A percentile compares a stretch with the other conserved stretches of the same genome.
Conservation (phyloP, 2,888 invertebrate species). For the Operophtera brumata region DNA sequence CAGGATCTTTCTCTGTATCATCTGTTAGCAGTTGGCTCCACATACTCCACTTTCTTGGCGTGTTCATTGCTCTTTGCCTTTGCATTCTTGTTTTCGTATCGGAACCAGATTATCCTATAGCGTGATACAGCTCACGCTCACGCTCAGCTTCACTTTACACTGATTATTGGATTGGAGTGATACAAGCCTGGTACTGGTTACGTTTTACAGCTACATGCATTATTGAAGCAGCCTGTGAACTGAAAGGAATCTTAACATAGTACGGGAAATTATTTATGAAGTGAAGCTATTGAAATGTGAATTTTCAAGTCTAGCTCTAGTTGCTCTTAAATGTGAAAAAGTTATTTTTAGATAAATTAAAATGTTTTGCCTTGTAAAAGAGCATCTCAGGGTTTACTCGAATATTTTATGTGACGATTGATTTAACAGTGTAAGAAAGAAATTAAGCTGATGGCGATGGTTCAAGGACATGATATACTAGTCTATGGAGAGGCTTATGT, state of each 20-base stretch:
- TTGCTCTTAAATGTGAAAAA: neutral
- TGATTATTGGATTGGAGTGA: neutral
- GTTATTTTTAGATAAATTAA: neutral
- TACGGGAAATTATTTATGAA: conserved; percentile 51
- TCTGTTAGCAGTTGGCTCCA: too few relatives aligned
- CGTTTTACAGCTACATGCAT: conserved; percentile 68
- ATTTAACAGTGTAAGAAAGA: too few relatives aligned
- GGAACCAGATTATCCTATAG: neutral
- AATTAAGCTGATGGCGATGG: too few relatives aligned
- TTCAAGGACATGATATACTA: too few relatives aligned
- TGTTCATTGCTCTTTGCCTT: too few relatives aligned
- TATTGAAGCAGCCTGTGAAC: conserved; percentile 60
- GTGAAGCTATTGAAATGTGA: conserved; percentile 10
- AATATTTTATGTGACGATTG: too few relatives aligned
- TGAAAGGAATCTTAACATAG: conserved; percentile 55
- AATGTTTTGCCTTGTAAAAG: neutral
- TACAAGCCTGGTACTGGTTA: conserved; percentile 36
- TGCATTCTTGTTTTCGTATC: too few relatives aligned
- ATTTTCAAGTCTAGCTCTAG: conserved; percentile 4
- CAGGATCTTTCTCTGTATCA: too few relatives aligned
- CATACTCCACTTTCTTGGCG: too few relatives aligned
- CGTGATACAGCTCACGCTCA: neutral
- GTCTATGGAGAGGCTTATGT: too few relatives aligned
- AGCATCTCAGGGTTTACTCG: neutral
- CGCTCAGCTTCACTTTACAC: too few relatives aligned